A percentile compares a stretch with the other conserved stretches of the same genome.
These are phyloP conservation scores for Pristionchus exspectatus DNA, from an alignment of 2,888 invertebrate species.

Conservation along the genomic window DNA sequence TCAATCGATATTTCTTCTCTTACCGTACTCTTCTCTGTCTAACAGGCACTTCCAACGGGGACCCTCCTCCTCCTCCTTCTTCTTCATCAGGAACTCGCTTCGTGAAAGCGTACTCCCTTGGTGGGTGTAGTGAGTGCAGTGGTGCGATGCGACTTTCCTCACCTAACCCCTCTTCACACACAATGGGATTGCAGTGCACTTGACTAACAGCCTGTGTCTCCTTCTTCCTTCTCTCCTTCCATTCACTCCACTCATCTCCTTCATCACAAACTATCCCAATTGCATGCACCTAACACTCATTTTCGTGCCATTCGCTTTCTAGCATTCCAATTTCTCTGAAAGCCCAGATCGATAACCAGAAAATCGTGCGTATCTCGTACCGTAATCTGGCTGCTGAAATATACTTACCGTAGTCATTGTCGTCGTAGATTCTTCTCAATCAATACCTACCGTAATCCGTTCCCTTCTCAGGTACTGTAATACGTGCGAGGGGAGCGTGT, in stretches of 20 bases:
- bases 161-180: background rate
- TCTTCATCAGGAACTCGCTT: conserved; percentile 18
- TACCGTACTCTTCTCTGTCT: conserved; percentile 7
- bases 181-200: background rate
- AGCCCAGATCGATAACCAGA: background rate
- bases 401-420: conserved; percentile 4
- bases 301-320: conserved; percentile 2
- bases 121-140: conserved; percentile 45
- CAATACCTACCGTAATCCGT: conserved; percentile 18
- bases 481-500: conserved; percentile 95
- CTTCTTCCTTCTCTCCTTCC: background rate
- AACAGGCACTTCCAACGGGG: conserved; percentile 26
- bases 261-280: background rate
- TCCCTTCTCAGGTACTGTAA: conserved; percentile 88
- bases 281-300: background rate
- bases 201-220: background rate
- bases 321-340: background rate
- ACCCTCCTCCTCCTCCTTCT: conserved; percentile 5
- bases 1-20: background rate
- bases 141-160: background rate
- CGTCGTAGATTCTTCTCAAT: background rate
- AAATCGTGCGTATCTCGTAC: conserved; percentile 34
- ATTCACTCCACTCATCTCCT: background rate
- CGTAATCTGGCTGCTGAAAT: conserved; percentile 39
- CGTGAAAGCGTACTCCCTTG: conserved; percentile 38